Base-by-base conservation (phyloP, 2,888 invertebrate species). In the Amaurobius ferox region DNA sequence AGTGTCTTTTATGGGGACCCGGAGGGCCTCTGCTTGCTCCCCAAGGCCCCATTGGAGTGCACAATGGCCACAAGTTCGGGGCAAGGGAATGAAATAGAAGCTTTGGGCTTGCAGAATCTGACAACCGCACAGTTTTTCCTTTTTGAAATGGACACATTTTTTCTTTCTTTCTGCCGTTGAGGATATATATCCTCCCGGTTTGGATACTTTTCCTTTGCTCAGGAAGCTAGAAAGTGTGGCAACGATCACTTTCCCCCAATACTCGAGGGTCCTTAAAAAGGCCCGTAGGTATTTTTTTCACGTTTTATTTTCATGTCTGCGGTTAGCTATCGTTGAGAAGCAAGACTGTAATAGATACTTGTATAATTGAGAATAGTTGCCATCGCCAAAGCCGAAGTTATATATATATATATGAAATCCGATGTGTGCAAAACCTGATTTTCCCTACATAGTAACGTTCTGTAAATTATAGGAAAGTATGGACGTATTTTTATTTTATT, bases 1-100 rank as follows among this genome's bases (percentile, higher is more conserved):
- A 44, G 44, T 44, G 44, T 44, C 44, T 44, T 44, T 44, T 44
- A 16, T 44, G 44, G 44, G 44, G 44, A 44, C 16, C 44, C n/a
- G 9, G n/a, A n/a, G n/a, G 44, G 44, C 16, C 44, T 44, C 44
- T 44, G 44, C 16, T 44, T 44, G 16, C 44, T 44, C 44, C 44
- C 44, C 44, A 11, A n/a, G 9, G 44, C 44, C 6, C 44, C 44
- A 44, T 44, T 44, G 2, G 44, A 44, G 16, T 11, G 16, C 44
- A 44, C 44, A 44, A 44, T 44, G 16, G 9, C 6, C 44, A 44
- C 16, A 44, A 44, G 44, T 44, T 11, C 44, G n/a, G 1, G 16
- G 44, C 9, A 44, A 44, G n/a, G 44, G 44, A 44, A 44, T 44
- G 44, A 44, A 44, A 44, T 44, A 44, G 44, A 6, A 11, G 9